These are phyloP conservation scores for Drosophila koepferae DNA, from an alignment of 2,888 invertebrate species.

Conservation along the genomic window DNA sequence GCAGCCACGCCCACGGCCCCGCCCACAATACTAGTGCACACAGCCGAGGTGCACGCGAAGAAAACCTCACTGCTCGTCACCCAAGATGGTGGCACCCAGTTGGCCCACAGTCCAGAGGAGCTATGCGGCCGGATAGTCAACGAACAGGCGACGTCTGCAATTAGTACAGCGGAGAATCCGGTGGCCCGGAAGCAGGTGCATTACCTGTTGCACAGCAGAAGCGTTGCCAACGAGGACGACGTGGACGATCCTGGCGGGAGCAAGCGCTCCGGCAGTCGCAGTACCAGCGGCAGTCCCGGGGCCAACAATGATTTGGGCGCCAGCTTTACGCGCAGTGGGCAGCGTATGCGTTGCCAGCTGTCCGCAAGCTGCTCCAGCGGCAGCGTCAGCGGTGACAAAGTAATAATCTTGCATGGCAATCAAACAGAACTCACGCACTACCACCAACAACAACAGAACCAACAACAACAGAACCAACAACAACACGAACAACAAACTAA, in stretches of 20 bases:
- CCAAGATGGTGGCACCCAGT: conserved; percentile 46
- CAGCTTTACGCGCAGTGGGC: conserved; percentile 24
- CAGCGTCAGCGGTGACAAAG: conserved; percentile 80
- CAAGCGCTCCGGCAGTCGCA: neutral
- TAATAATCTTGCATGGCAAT: conserved; percentile 79
- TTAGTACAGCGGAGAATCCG: conserved; percentile 39
- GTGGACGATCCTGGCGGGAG: conserved; percentile 46
- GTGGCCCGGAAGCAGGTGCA: conserved; percentile 61
- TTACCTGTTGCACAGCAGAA: conserved; percentile 48
- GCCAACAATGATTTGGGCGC: conserved; percentile 11
- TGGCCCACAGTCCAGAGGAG: conserved; percentile 43
- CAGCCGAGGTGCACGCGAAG: conserved; percentile 77
- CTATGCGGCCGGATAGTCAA: conserved; percentile 35
- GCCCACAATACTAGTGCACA: conserved; percentile 79
- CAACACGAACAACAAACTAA: conserved; percentile 27
- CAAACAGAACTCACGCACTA: conserved; percentile 43
- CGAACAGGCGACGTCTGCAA: conserved; percentile 6
- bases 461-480: conserved; percentile 24
- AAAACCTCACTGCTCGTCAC: conserved; percentile 65
- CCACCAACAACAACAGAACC: conserved; percentile 28
- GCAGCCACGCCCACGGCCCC: conserved; percentile 35
- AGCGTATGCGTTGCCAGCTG: conserved; percentile 68
- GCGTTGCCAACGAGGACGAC: conserved; percentile 33
- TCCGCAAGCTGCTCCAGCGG: conserved; percentile 53
- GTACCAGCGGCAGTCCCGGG: conserved; percentile 5